Evolutionary conservation across 2,797 vertebrate species (phyloP).

Genomic region (Halcyon chelicuti): DNA sequence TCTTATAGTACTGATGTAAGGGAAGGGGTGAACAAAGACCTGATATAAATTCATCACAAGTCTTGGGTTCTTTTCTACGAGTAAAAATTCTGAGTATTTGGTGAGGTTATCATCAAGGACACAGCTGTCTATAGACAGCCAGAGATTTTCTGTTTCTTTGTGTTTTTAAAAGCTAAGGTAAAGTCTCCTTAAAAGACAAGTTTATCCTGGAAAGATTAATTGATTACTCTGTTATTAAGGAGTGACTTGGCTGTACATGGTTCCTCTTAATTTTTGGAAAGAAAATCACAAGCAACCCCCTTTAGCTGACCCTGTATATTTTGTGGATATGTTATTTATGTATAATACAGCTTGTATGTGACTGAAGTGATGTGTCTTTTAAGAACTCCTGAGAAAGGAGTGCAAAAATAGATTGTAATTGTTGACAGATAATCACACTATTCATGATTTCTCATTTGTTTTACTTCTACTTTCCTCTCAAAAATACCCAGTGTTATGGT

Average conservation of each 20-base stretch:
- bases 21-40: not conserved
- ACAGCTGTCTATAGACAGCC: not conserved
- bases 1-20: not conserved
- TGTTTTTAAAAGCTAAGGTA: not conserved
- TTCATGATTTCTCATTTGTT: conserved; percentile 23
- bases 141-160: not conserved
- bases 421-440: not conserved
- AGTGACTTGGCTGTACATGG: not conserved
- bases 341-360: not conserved
- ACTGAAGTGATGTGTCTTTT: not conserved
- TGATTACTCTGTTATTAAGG: not conserved
- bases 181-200: not conserved
- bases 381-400: not conserved
- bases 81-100: not conserved
- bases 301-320: not conserved
- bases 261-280: not conserved
- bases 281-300: not conserved
- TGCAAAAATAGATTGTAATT: not conserved
- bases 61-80: not conserved
- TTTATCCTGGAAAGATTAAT: not conserved
- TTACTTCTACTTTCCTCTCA: not conserved
- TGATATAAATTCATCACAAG: not conserved
- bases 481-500: not conserved
- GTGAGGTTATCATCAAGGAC: not conserved
- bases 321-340: not conserved